Evolutionary conservation across 1,140 invertebrate species (phyloP), one percentile per base, ranked within the genome.

Genomic region (Drosophila nasuta): DNA sequence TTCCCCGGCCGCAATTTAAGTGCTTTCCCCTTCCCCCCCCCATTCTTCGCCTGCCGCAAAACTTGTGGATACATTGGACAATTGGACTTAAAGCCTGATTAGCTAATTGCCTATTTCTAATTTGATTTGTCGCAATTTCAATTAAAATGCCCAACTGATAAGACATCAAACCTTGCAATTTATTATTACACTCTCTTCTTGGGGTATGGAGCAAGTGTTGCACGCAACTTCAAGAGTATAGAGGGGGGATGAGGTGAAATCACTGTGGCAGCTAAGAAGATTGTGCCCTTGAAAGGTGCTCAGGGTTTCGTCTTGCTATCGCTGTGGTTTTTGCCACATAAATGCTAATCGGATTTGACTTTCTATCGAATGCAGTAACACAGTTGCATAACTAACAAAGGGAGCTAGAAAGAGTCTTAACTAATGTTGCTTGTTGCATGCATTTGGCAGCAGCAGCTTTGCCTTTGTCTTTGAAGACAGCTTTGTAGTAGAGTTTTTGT

Each of bases 61-160:
- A 25, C 20, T 25, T 25, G 20, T 3, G 48, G 11, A 45, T 13
- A 45, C 43, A 48, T 7, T 10, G 15, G 51, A 30, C 41, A 13
- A 43, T n/a, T 33, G 51, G 11, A 52, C 52, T 88, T 80, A 68
- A 77, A 72, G 83, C 66, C 56, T 74, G 72, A 88, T 87, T 89
- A 72, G 66, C 73, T 80, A 80, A 88, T 88, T 77, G 62, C 63
- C 52, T 68, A 71, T 66, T 28, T 48, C 46, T 74, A 79, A 87
- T 87, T 79, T 76, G 56, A 82, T 63, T 83, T 79, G 74, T 25
- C 52, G 30, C 56, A 54, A 58, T 68, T 82, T 69, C 52, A 87
- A 82, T 87, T 82, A 73, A 73, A 81, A 52, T 65, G 20, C 30
- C 5, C 15, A 25, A 1, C 15, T 38, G 73, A 80, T 80, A 80